A percentile compares a stretch with the other conserved stretches of the same genome.
Evolutionary conservation across 2,797 vertebrate genomes (phyloP).

Genomic region (Megaceryle alcyon): DNA sequence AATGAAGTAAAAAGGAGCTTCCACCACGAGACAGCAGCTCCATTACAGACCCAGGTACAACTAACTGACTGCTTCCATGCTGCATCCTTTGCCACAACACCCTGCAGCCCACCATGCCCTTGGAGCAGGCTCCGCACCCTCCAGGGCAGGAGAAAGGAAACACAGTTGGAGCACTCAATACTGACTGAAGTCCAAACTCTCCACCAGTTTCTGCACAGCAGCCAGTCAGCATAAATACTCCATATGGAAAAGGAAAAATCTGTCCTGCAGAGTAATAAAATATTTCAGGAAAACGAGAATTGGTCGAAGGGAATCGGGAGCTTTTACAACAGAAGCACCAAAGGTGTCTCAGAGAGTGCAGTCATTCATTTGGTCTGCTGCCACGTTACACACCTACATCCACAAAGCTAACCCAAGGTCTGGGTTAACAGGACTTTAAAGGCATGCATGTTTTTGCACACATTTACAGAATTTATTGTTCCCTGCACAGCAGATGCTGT

Average conservation of each 20-base stretch:
- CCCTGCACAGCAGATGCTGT: not conserved
- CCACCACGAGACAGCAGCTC: not conserved
- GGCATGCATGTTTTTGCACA: not conserved
- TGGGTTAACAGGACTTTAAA: not conserved
- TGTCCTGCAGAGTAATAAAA: not conserved
- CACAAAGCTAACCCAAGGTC: not conserved
- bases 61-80: not conserved
- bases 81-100: fast-evolving
- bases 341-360: not conserved
- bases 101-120: not conserved
- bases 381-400: not conserved
- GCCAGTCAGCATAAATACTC: not conserved
- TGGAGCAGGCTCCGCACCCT: not conserved
- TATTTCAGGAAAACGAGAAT: not conserved
- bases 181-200: not conserved
- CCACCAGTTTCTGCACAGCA: not conserved
- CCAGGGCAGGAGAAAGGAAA: not conserved
- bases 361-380: not conserved
- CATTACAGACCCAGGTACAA: not conserved
- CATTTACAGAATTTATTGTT: not conserved
- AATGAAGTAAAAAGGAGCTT: not conserved
- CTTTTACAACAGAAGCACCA: not conserved
- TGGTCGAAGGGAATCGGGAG: not conserved
- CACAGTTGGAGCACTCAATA: not conserved
- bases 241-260: not conserved